Evolutionary conservation across 2,113 vertebrate species (phyloP).

Genomic region (Parus major): DNA sequence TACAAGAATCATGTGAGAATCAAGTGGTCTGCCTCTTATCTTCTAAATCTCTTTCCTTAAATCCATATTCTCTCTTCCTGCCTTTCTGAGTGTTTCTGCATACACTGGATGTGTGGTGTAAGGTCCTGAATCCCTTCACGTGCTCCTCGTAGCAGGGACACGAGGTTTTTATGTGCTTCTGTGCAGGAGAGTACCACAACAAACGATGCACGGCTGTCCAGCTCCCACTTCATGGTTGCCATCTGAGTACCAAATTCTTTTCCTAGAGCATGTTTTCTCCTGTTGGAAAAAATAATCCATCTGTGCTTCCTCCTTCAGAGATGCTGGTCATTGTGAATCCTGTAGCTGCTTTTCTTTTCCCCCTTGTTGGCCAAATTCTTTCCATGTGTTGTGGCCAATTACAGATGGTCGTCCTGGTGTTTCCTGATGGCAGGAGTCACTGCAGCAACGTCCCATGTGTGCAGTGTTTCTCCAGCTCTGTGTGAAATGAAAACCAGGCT

Average conservation of each 20-base stretch:
- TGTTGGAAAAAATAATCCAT: neutral
- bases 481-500: constrained; percentile 6
- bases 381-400: constrained; percentile 44
- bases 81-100: neutral
- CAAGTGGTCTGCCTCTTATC: neutral
- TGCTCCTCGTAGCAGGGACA: neutral
- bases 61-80: neutral
- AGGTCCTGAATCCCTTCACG: neutral
- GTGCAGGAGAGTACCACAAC: neutral
- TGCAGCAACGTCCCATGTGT: neutral
- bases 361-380: constrained; percentile 40
- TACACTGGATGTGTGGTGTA: rapidly evolving
- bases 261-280: constrained; percentile 9
- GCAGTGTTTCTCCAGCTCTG: neutral
- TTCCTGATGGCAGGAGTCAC: constrained; percentile 32
- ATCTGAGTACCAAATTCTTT: neutral
- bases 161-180: neutral
- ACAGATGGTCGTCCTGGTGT: constrained; percentile 51
- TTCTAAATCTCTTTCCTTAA: neutral
- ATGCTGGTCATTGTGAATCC: neutral
- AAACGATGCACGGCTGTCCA: neutral
- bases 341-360: constrained; percentile 19
- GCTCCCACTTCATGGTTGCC: neutral
- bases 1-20: neutral
- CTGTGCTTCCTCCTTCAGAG: neutral